A percentile compares a stretch with the other conserved stretches of the same genome.
Conservation (phyloP, 2,888 invertebrate species). For the Catocala sponsa region DNA sequence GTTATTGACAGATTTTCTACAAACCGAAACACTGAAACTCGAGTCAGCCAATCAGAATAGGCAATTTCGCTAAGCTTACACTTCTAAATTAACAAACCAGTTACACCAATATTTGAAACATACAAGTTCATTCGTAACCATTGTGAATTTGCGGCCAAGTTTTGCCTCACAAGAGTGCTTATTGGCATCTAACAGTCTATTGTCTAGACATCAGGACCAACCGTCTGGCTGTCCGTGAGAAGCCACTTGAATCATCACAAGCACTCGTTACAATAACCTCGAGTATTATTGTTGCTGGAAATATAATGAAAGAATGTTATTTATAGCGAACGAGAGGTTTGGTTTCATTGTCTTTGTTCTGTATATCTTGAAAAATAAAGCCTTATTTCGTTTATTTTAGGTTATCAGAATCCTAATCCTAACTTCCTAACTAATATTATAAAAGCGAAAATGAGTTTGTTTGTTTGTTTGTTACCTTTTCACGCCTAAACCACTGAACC, state of each 20-base stretch:
- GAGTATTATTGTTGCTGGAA: conserved; percentile 16
- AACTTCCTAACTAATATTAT: too few relatives aligned
- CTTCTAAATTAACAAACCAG: too few relatives aligned
- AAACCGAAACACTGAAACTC: too few relatives aligned
- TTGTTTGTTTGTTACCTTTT: too few relatives aligned
- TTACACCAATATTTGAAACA: neutral
- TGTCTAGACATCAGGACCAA: conserved; percentile 62
- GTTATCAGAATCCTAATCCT: too few relatives aligned
- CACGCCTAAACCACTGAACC: too few relatives aligned
- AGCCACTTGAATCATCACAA: conserved; percentile 31
- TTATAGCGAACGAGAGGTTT: neutral
- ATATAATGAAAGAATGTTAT: conserved; percentile 4
- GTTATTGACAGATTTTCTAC: too few relatives aligned
- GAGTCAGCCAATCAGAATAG: too few relatives aligned
- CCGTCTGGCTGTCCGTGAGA: conserved; percentile 50
- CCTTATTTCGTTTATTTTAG: too few relatives aligned
- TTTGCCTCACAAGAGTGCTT: conserved; percentile 40
- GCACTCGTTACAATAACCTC: conserved; percentile 19
- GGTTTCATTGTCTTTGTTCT: neutral
- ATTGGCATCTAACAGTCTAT: conserved; percentile 47
- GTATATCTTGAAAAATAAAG: too few relatives aligned
- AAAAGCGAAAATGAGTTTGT: too few relatives aligned
- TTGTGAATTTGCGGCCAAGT: conserved; percentile 7
- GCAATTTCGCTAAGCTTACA: too few relatives aligned
- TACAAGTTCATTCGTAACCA: neutral